These are phyloP conservation scores for Helobdella robusta DNA, from an alignment of 2,888 invertebrate species.

Conservation along the genomic window DNA sequence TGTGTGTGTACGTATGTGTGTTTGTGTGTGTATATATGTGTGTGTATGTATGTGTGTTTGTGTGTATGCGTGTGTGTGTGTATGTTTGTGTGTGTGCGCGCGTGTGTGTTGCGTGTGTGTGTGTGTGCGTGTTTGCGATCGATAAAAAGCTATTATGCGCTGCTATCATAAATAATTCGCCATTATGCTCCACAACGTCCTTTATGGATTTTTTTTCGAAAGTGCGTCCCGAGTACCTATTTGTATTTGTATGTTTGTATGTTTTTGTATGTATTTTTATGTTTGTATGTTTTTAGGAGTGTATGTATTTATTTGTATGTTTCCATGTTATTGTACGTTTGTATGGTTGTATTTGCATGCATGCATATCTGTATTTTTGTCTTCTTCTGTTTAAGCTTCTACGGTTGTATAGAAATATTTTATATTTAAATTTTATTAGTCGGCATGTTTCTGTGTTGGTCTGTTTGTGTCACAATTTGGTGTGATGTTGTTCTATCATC, in stretches of 20 bases:
- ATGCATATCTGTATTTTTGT: not conserved
- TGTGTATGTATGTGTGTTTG: no score
- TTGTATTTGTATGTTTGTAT: no score
- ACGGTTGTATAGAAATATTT: not conserved
- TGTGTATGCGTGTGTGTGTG: no score
- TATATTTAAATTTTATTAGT: constrained; percentile 5
- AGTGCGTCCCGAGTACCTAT: not conserved
- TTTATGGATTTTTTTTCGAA: constrained; percentile 10
- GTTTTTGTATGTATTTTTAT: not conserved
- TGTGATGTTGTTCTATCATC: no score
- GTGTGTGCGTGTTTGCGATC: not conserved
- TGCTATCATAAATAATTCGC: constrained; percentile 15
- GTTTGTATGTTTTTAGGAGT: not conserved
- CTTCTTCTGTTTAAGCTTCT: not conserved
- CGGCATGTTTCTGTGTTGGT: not conserved
- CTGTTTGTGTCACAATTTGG: no score
- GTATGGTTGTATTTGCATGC: not conserved
- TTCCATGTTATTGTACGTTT: not conserved
- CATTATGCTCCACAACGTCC: constrained; percentile 12
- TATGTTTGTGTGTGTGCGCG: constrained; percentile 1
- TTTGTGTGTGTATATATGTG: no score
- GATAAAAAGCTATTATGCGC: constrained; percentile 11
- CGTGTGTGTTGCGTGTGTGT: no score
- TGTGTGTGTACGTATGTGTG: no score
- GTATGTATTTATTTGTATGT: not conserved